Evolutionary conservation across 2,888 invertebrate species (phyloP), one percentile per base, ranked within the genome.

Genomic region (Tanytarsus gracilentus): DNA sequence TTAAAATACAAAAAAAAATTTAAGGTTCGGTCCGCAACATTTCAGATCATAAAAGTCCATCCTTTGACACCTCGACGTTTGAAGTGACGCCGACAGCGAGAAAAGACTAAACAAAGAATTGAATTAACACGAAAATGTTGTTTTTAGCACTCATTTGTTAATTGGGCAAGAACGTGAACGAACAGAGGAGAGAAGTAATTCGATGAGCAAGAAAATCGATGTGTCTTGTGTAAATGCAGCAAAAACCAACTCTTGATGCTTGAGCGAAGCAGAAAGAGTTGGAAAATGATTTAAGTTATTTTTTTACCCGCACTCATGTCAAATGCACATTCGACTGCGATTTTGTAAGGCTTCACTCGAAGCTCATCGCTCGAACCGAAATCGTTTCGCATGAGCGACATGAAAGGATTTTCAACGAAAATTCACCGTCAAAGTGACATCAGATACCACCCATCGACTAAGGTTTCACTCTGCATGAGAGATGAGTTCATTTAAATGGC

Each of bases 151-250:
- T 44, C 23, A 11, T 44, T 11, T 44, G 44, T 44, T 44, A 44
- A 44, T 44, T 44, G 44, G 44, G 44, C 6, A 33, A 33, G 11
- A 33, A 18, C 16, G 16, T 16, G n/a, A 40, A 21, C 40, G 21
- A 40, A 9, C 21, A 9, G 21, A 7, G 40, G 16, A 40, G 40
- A 40, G 16, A 44, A 44, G 44, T 44, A 23, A 44, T 44, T 44
- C 44, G 44, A 44, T 44, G 44, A 44, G 44, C 44, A 44, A 44
- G 44, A 44, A 44, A 44, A 44, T 44, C 44, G 21, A 44, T 44
- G n/a, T n/a, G 44, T 44, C 44, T 44, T 44, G 23, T 23, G 44
- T 44, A 44, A 44, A 44, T 44, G 44, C 44, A 44, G 23, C 11
- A 18, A 44, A 23, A 44, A 44, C 16, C 14, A 44, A 18, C 33